A percentile compares a stretch with the other conserved stretches of the same genome.
Evolutionary conservation across 2,113 vertebrate genomes (phyloP).

Genomic region (Orycteropus afer): DNA sequence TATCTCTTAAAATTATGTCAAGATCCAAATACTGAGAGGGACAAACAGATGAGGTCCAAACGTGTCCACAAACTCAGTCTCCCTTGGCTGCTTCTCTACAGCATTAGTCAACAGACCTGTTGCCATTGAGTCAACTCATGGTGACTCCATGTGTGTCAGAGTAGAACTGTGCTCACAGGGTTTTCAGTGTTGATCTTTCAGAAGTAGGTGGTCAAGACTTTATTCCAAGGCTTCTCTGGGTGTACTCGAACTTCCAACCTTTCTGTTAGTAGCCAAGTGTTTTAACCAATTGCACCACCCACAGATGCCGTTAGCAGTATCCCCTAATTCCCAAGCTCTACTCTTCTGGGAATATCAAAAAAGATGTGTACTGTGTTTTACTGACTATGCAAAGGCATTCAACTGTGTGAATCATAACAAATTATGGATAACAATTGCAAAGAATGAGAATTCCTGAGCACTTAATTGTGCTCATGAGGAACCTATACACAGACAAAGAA

Average conservation of each 20-base stretch:
- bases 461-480: no score
- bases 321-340: background rate
- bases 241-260: background rate
- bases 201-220: background rate
- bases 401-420: no score
- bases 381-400: no score
- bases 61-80: background rate
- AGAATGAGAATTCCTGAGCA: no score
- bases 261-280: background rate
- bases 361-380: no score
- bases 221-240: background rate
- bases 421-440: no score
- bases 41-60: background rate
- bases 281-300: background rate
- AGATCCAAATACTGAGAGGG: constrained; percentile 22
- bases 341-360: no score
- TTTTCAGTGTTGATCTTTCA: background rate
- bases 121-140: background rate
- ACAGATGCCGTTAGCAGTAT: background rate
- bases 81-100: background rate
- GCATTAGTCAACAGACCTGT: background rate
- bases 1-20: constrained; percentile 53
- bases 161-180: background rate
- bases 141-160: no score
- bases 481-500: no score